Evolutionary conservation across 2,888 invertebrate genomes (phyloP).

Genomic region (Eumacrocentrus americanus): DNA sequence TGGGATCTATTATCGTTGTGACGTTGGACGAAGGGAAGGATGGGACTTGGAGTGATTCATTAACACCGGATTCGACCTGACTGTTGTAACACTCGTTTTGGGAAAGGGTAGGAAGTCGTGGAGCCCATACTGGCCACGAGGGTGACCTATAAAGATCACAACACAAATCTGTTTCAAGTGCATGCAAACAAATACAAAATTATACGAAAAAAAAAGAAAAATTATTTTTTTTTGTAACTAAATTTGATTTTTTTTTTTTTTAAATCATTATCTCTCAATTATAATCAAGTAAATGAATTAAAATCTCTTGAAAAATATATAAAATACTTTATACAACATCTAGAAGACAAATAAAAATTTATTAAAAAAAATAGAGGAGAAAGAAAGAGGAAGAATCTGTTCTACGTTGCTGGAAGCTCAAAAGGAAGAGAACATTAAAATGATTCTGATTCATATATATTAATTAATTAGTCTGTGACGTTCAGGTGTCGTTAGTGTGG

Average conservation of each 20-base stretch:
- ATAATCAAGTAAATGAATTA: background rate
- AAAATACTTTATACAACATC: too few relatives aligned
- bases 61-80: background rate
- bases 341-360: background rate
- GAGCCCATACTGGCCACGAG: constrained; percentile 68
- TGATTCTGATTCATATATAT: too few relatives aligned
- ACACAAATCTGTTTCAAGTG: constrained; percentile 50
- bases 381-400: background rate
- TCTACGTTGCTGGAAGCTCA: constrained; percentile 1
- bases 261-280: background rate
- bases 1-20: constrained; percentile 43
- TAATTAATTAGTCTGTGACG: constrained; percentile 23
- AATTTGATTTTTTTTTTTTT: background rate
- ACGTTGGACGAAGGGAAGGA: constrained; percentile 47
- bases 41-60: constrained; percentile 34
- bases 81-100: constrained; percentile 47
- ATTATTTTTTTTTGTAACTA: constrained; percentile 18
- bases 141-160: constrained; percentile 66
- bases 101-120: constrained; percentile 60
- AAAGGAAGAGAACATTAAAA: too few relatives aligned
- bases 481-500: constrained; percentile 20
- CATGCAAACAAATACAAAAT: constrained; percentile 15
- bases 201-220: constrained; percentile 11
- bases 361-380: background rate
- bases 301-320: too few relatives aligned